Percentiles rank a stretch among this genome's conserved stretches.
Evolutionary conservation across 2,113 vertebrate species (phyloP).

Genomic region (Amblyornis subalaris): DNA sequence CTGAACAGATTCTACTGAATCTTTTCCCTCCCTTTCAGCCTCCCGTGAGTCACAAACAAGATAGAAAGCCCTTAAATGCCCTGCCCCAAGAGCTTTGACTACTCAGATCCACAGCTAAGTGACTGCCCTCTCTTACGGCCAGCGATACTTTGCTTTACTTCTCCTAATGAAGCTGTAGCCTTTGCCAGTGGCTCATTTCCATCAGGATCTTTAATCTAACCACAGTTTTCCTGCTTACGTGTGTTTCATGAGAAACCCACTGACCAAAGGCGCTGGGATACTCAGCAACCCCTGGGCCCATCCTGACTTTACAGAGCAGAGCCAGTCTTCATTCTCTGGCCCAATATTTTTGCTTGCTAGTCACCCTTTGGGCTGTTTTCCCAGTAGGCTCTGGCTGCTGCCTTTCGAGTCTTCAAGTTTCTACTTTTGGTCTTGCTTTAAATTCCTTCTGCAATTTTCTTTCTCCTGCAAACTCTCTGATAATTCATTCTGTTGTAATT

Average conservation of each 20-base stretch:
- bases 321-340: background rate
- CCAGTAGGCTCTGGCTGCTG: background rate
- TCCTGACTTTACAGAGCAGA: background rate
- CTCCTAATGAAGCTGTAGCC: background rate
- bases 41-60: background rate
- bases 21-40: background rate
- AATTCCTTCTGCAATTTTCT: background rate
- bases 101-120: background rate
- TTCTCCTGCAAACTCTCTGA: background rate
- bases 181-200: background rate
- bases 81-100: background rate
- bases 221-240: background rate
- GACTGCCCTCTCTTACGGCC: background rate
- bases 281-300: background rate
- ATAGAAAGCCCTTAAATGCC: background rate
- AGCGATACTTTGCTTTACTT: background rate
- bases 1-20: background rate
- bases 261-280: accelerated
- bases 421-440: background rate
- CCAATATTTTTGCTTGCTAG: background rate
- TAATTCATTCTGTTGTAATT: background rate
- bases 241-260: background rate
- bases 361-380: background rate
- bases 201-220: background rate
- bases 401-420: background rate